Percentiles rank a stretch among this genome's conserved stretches.
Evolutionary conservation across 1,140 invertebrate genomes (phyloP).

Genomic region (Potamilus streckersoni): DNA sequence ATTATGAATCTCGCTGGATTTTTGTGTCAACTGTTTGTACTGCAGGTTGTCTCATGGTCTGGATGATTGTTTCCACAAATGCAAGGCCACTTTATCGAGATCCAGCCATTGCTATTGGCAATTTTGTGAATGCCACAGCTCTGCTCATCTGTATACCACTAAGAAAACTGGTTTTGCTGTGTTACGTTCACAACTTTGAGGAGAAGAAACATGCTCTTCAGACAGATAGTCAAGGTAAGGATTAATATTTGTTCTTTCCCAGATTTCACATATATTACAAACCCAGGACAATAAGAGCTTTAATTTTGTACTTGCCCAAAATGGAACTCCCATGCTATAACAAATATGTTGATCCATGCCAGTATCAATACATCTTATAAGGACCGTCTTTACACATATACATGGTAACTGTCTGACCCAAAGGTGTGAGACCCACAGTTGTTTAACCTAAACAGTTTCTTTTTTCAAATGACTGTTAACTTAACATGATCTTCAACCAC

Average conservation of each 20-base stretch:
- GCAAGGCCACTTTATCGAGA: conserved; percentile 54
- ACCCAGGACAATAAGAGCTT: no score
- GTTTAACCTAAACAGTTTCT: no score
- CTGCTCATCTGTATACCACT: conserved; percentile 61
- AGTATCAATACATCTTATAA: no score
- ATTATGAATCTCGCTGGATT: conserved; percentile 69
- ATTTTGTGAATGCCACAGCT: conserved; percentile 60
- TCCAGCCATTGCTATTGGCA: conserved; percentile 59
- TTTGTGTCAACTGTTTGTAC: conserved; percentile 57
- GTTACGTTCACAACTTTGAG: conserved; percentile 33
- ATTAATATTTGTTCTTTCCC: not conserved
- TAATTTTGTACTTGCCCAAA: no score
- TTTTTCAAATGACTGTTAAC: no score
- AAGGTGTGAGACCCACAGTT: no score
- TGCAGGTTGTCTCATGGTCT: conserved; percentile 64
- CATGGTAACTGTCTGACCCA: no score
- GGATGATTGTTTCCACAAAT: conserved; percentile 68
- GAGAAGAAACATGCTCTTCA: conserved; percentile 9
- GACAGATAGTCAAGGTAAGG: not conserved
- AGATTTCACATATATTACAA: no score
- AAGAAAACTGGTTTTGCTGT: conserved; percentile 62
- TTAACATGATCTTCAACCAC: no score
- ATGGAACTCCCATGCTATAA: no score
- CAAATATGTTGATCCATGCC: no score
- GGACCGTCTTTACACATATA: no score